Percentiles rank a stretch among this genome's conserved stretches.
phyloP scores from a whole-genome alignment of 2,888 invertebrate species.

The Mimachlamys varia region DNA sequence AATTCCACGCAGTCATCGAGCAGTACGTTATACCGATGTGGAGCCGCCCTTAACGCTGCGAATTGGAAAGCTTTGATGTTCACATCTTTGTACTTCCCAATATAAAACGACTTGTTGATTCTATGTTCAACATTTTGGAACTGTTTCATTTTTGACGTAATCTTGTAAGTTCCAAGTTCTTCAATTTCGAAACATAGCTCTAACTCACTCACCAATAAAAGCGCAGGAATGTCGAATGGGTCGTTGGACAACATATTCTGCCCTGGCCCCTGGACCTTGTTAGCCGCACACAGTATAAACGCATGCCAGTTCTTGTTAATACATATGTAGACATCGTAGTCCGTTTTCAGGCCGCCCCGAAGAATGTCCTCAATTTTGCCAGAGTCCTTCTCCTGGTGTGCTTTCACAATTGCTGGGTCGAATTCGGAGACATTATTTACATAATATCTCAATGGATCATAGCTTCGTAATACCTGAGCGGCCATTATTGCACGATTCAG shows the following conservation, averaged over 20 bases:
- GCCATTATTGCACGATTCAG: conserved; percentile 39
- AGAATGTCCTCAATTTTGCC: conserved; percentile 37
- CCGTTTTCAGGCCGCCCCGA: conserved; percentile 32
- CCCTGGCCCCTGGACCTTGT: conserved; percentile 11
- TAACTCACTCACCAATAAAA: conserved; percentile 43
- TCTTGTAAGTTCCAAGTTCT: conserved; percentile 49
- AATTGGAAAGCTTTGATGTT: conserved; percentile 48
- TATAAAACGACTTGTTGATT: conserved; percentile 52
- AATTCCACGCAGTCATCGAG: conserved; percentile 59
- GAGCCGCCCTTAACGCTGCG: conserved; percentile 53
- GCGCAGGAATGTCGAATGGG: conserved; percentile 48
- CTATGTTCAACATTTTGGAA: conserved; percentile 48
- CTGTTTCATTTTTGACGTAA: conserved; percentile 42
- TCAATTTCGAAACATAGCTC: conserved; percentile 54
- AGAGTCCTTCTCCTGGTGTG: conserved; percentile 48
- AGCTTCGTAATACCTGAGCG: conserved; percentile 49
- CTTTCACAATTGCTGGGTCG: conserved; percentile 48
- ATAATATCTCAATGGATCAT: conserved; percentile 52
- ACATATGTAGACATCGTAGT: conserved; percentile 56
- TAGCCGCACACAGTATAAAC: conserved; percentile 50
- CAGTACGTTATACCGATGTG: conserved; percentile 52
- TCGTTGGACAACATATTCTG: conserved; percentile 41
- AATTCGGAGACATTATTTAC: conserved; percentile 53
- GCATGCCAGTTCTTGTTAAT: conserved; percentile 57
- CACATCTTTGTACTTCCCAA: conserved; percentile 49